These are phyloP conservation scores for Numenius phaeopus DNA, from an alignment of 2,797 vertebrate species.

Conservation along the genomic window DNA sequence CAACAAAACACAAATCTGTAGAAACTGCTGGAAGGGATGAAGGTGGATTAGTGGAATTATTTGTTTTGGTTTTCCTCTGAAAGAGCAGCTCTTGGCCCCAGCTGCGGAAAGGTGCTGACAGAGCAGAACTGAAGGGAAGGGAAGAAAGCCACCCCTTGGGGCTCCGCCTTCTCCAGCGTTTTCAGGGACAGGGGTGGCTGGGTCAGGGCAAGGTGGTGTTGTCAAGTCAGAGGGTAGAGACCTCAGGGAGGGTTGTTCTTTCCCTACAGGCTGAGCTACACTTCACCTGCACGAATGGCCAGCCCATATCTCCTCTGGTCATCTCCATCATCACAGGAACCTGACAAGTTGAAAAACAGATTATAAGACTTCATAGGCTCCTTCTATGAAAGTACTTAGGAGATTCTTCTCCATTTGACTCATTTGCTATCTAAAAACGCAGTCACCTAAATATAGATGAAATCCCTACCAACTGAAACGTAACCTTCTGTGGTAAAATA, in stretches of 20 bases:
- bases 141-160: neutral
- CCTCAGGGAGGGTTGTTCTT: neutral
- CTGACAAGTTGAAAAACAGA: neutral
- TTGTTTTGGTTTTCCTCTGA: neutral
- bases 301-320: fast-evolving
- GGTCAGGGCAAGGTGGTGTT: neutral
- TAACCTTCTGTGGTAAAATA: neutral
- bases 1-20: neutral
- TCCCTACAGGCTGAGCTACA: fast-evolving
- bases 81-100: neutral
- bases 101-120: neutral
- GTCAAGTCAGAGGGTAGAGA: neutral
- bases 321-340: neutral
- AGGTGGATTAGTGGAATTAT: neutral
- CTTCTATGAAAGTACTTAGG: neutral
- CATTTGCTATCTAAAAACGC: neutral
- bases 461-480: neutral
- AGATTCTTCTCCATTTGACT: neutral
- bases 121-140: neutral
- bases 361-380: neutral
- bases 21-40: neutral
- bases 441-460: neutral
- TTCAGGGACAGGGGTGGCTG: neutral
- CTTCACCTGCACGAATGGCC: neutral
- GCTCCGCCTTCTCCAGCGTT: neutral